Evolutionary conservation across 2,888 invertebrate genomes (phyloP).

Genomic region (Polyploca ridens): DNA sequence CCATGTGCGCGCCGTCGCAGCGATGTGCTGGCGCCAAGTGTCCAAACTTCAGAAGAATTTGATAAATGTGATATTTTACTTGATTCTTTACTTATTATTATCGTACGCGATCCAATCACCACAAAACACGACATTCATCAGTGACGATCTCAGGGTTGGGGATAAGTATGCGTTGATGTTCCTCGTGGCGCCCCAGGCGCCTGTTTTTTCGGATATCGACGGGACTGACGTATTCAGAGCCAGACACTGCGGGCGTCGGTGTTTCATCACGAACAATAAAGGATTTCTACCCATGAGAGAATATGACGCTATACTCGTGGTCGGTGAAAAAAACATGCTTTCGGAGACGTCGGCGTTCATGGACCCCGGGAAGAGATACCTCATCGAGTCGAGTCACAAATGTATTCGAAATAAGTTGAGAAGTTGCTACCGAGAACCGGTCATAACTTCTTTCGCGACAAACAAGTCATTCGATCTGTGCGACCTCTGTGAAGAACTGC

Average conservation of each 20-base stretch:
- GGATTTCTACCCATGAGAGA: slow-evolving; percentile 60
- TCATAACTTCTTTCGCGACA: slow-evolving; percentile 44
- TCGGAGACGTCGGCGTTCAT: slow-evolving; percentile 41
- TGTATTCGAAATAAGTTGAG: slow-evolving; percentile 53
- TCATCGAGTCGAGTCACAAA: slow-evolving; percentile 41
- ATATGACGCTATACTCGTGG: slow-evolving; percentile 58
- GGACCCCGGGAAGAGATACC: slow-evolving; percentile 53
- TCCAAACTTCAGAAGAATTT: slow-evolving; percentile 53
- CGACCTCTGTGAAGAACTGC: slow-evolving; percentile 40
- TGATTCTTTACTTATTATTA: slow-evolving; percentile 46
- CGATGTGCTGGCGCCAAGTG: slow-evolving; percentile 59
- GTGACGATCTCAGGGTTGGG: slow-evolving; percentile 53
- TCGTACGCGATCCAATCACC: slow-evolving; percentile 47
- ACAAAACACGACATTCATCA: slow-evolving; percentile 46
- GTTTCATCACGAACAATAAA: slow-evolving; percentile 64
- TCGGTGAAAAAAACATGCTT: slow-evolving; percentile 38
- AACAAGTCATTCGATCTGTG: slow-evolving; percentile 43
- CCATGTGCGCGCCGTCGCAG: slow-evolving; percentile 35
- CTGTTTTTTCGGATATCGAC: slow-evolving; percentile 51
- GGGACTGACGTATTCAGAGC: slow-evolving; percentile 53
- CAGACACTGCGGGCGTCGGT: slow-evolving; percentile 47
- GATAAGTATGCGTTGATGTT: slow-evolving; percentile 57
- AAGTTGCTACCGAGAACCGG: slow-evolving; percentile 48
- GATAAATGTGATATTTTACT: slow-evolving; percentile 47
- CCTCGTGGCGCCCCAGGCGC: slow-evolving; percentile 43